Evolutionary conservation across 2,888 invertebrate species (phyloP).

Genomic region (Leucophenga montana): DNA sequence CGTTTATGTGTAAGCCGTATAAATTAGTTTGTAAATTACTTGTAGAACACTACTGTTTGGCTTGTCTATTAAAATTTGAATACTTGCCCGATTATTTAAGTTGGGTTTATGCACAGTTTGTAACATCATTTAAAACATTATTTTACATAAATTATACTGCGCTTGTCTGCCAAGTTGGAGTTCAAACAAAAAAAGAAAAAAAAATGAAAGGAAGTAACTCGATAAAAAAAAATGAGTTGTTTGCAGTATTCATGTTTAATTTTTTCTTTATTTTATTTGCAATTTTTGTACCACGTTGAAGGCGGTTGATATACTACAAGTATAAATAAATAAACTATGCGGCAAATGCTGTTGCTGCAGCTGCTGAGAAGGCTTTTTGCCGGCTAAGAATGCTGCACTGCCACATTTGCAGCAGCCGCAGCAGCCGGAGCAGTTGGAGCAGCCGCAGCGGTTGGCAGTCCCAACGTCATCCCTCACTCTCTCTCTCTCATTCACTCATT

Average conservation of each 20-base stretch:
- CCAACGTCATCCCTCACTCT: background rate
- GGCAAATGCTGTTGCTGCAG: background rate
- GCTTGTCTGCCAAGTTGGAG: too few species aligned
- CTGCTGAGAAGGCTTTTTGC: too few species aligned
- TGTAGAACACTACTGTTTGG: background rate
- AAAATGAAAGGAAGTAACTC: too few species aligned
- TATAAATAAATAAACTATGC: slow-evolving; percentile 17
- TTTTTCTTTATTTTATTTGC: background rate
- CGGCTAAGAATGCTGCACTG: too few species aligned
- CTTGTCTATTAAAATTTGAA: background rate
- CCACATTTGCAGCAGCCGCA: background rate
- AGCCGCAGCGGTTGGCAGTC: too few species aligned
- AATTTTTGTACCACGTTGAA: too few species aligned
- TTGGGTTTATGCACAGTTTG: background rate
- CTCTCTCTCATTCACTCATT: background rate
- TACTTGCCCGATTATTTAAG: background rate
- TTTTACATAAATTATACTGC: slow-evolving; percentile 12
- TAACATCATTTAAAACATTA: slow-evolving; percentile 5
- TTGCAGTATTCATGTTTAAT: background rate
- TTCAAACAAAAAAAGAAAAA: too few species aligned
- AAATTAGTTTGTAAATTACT: slow-evolving; percentile 1
- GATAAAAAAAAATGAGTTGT: too few species aligned
- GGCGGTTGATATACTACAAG: background rate
- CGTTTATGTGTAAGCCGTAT: too few species aligned
- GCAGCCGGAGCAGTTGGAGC: background rate